phyloP scores from a whole-genome alignment of 2,797 vertebrate genomes.

The Rhadinocentrus ornatus region DNA sequence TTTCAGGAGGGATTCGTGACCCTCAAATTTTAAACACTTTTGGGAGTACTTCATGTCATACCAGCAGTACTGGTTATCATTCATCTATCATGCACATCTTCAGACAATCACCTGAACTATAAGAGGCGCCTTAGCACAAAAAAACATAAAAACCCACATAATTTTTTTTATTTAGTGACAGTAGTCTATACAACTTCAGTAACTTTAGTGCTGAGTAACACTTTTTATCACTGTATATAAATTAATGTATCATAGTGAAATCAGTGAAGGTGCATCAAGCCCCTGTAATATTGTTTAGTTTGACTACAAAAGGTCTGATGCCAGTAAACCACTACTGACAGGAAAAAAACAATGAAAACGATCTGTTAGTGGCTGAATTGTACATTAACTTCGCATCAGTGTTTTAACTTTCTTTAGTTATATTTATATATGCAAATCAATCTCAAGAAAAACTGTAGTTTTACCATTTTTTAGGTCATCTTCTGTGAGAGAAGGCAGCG shows the following conservation, averaged over 20 bases:
- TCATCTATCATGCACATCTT: slow-evolving; percentile 51
- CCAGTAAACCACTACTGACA: slow-evolving; percentile 35
- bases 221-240: slow-evolving; percentile 46
- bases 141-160: slow-evolving; percentile 6
- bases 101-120: slow-evolving; percentile 42
- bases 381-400: slow-evolving; percentile 34
- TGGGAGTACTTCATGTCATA: slow-evolving; percentile 39
- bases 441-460: slow-evolving; percentile 24
- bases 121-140: slow-evolving; percentile 45
- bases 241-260: slow-evolving; percentile 23
- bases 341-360: slow-evolving; percentile 19
- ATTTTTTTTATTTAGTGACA: slow-evolving; percentile 48
- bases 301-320: slow-evolving; percentile 38
- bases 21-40: slow-evolving; percentile 36
- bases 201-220: slow-evolving; percentile 42
- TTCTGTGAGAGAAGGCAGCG: slow-evolving; percentile 41
- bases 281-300: slow-evolving; percentile 35
- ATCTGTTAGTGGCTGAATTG: slow-evolving; percentile 38
- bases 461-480: slow-evolving; percentile 27
- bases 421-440: slow-evolving; percentile 33
- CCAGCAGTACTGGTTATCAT: slow-evolving; percentile 46
- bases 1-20: slow-evolving; percentile 28
- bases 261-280: slow-evolving; percentile 35
- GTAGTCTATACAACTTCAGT: slow-evolving; percentile 58
- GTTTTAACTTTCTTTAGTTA: slow-evolving; percentile 21